These are phyloP conservation scores for Prietella phreatophila DNA, from an alignment of 2,113 vertebrate species.

Conservation along the genomic window DNA sequence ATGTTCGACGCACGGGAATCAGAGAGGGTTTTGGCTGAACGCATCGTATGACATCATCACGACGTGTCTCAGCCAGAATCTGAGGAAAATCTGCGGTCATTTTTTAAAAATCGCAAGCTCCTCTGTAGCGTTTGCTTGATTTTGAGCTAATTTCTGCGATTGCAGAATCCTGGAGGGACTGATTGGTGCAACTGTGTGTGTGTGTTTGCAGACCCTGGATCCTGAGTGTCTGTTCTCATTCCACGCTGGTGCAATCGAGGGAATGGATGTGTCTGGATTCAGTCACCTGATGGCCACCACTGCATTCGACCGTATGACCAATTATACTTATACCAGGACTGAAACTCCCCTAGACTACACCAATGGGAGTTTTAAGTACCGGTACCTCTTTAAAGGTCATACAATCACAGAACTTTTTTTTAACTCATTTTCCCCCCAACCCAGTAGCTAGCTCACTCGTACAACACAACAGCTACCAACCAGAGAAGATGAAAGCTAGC, in stretches of 20 bases:
- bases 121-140: too few species aligned
- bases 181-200: not conserved
- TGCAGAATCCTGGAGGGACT: too few species aligned
- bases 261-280: conserved; percentile 78
- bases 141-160: too few species aligned
- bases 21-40: too few species aligned
- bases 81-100: too few species aligned
- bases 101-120: too few species aligned
- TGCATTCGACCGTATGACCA: conserved; percentile 79
- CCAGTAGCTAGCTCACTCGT: too few species aligned
- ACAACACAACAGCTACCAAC: not conserved
- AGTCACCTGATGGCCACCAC: conserved; percentile 88
- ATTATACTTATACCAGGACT: not conserved
- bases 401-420: not conserved
- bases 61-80: too few species aligned
- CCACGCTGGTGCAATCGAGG: conserved; percentile 39
- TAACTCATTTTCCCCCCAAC: not conserved
- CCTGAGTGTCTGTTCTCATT: conserved; percentile 66
- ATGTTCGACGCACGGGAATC: too few species aligned
- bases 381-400: not conserved
- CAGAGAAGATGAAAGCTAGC: not conserved
- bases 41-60: too few species aligned
- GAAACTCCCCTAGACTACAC: not conserved
- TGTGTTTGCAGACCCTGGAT: conserved; percentile 74
- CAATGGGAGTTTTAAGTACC: not conserved